Base-by-base conservation (phyloP, 2,888 invertebrate genomes). In the Hydraecia micacea region DNA sequence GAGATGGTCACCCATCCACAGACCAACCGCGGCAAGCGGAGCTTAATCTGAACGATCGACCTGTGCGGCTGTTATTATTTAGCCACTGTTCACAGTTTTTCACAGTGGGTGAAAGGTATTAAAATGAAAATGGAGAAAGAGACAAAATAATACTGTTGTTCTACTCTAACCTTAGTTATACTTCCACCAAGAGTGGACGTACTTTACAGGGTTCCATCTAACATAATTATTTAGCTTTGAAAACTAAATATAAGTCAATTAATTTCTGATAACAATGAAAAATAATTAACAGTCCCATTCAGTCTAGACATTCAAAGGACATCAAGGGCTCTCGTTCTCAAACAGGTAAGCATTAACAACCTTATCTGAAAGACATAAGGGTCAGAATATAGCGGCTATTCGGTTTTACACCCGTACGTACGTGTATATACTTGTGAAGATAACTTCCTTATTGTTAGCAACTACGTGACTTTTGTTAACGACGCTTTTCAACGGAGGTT, bases 401-500 rank as follows among this genome's bases (percentile, higher is more conserved):
- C 60, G 63, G 46, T 68, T 84, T 74, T 65, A 42, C 65, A 71
- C 46, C 76, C 55, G 87, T 75, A 86, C 73, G 70, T 82, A n/a
- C n/a, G n/a, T n/a, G n/a, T n/a, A 79, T 86, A 85, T 77, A 73
- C 79, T 89, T 80, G 87, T 73, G 67, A 89, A 88, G 88, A 88
- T 88, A 89, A 91, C 88, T 91, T 93, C 91, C 92, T 91, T 91
- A 88, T 88, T 88, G 88, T 85, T 84, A 68, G 87, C 85, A 85
- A 81, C 88, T 89, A 93, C 93, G 93, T 93, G 93, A 90, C 91
- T 92, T 92, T 88, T 85, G 89, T 87, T 93, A 93, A 93, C 90
- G 93, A 93, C 80, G 93, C 91, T 81, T 82, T 87, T 91, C 85
- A 78, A 75, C 79, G 77, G 81, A 74, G 62, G 70, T 73, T 72